phyloP scores from a whole-genome alignment of 2,797 vertebrate species.

The Valencia hispanica region DNA sequence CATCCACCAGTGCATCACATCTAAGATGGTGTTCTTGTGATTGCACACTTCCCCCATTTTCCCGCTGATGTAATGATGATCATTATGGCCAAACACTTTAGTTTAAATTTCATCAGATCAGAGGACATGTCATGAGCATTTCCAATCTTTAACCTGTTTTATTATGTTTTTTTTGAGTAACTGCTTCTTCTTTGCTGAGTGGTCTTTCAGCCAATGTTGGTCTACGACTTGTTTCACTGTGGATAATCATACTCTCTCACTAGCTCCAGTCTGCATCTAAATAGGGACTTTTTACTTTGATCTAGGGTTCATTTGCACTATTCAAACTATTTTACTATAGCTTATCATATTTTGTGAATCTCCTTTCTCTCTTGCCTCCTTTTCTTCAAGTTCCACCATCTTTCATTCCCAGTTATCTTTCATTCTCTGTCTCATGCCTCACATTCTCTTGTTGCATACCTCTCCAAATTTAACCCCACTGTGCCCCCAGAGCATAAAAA shows the following conservation, averaged over 20 bases:
- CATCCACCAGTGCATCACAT: background rate
- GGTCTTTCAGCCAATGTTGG: background rate
- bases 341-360: background rate
- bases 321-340: background rate
- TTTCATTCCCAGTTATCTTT: conserved; percentile 20
- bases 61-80: background rate
- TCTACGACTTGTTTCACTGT: background rate
- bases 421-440: conserved; percentile 40
- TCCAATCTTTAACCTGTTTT: background rate
- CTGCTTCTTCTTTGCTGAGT: background rate
- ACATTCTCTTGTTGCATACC: conserved; percentile 64
- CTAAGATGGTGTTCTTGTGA: too few relatives aligned
- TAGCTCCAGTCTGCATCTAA: background rate
- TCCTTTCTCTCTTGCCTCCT: background rate
- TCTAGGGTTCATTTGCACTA: background rate
- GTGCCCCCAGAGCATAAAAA: conserved; percentile 73
- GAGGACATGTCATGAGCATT: background rate
- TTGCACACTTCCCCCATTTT: background rate
- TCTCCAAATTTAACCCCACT: conserved; percentile 74
- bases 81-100: background rate
- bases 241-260: background rate
- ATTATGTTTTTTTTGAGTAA: background rate
- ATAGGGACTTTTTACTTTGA: background rate
- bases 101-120: background rate
- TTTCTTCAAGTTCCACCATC: background rate